These are phyloP conservation scores for Drosophila serrata DNA, from an alignment of 1,140 invertebrate species.

Conservation along the genomic window DNA sequence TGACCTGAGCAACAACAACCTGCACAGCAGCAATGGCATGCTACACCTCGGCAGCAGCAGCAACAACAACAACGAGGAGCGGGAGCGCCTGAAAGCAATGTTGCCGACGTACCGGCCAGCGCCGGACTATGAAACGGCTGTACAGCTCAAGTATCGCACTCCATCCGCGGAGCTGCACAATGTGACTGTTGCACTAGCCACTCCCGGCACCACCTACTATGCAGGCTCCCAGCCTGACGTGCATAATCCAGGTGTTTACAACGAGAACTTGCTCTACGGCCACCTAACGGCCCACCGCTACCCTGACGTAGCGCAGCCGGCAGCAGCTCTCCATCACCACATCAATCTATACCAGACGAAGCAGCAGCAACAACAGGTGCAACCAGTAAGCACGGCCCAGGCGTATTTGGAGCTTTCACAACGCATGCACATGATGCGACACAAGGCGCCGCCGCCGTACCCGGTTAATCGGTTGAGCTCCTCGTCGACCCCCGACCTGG, in stretches of 20 bases:
- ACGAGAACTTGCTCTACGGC: conserved; percentile 64
- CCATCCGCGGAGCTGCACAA: conserved; percentile 85
- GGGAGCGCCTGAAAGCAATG: conserved; percentile 87
- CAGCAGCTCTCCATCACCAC: conserved; percentile 80
- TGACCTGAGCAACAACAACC: conserved; percentile 87
- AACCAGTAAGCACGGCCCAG: conserved; percentile 41
- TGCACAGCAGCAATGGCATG: conserved; percentile 75
- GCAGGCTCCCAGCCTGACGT: conserved; percentile 83
- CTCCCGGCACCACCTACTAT: conserved; percentile 69
- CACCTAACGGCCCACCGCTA: conserved; percentile 80
- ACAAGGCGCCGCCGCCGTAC: conserved; percentile 94
- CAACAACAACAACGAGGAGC: conserved; percentile 67
- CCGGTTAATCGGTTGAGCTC: conserved; percentile 90
- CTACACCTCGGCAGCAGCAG: conserved; percentile 59
- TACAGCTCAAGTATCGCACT: conserved; percentile 91
- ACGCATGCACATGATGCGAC: conserved; percentile 88
- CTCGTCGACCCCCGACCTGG: conserved; percentile 93
- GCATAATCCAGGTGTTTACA: conserved; percentile 68
- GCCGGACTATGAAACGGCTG: conserved; percentile 97
- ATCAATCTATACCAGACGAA: conserved; percentile 68
- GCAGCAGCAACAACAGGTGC: conserved; percentile 54
- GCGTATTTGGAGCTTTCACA: conserved; percentile 82
- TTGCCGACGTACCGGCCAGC: conserved; percentile 95
- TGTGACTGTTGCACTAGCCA: conserved; percentile 60
- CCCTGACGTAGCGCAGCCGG: conserved; percentile 89